phyloP scores from a whole-genome alignment of 2,113 vertebrate species.

The Pantherophis guttatus region DNA sequence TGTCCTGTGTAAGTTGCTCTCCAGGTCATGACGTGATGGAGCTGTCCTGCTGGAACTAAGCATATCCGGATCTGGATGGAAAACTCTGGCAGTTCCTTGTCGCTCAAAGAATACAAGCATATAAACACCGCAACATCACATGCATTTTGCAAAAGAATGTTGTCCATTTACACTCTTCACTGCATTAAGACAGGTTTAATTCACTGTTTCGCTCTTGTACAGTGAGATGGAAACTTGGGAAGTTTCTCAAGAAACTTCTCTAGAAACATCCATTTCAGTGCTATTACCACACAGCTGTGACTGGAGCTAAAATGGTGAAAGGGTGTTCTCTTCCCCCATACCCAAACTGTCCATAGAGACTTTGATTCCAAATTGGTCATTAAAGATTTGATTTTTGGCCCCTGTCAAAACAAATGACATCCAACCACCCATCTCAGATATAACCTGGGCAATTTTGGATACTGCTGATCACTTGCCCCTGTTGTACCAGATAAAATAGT shows the following conservation, averaged over 20 bases:
- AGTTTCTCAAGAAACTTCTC: not conserved
- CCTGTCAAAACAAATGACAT: not conserved
- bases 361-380: not conserved
- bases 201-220: not conserved
- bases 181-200: not conserved
- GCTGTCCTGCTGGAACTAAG: not conserved
- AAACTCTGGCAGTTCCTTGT: not conserved
- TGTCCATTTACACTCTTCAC: not conserved
- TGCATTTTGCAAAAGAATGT: not conserved
- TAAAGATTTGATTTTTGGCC: not conserved
- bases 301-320: not conserved
- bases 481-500: not conserved
- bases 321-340: not conserved
- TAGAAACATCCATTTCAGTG: not conserved
- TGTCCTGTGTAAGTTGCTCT: not conserved
- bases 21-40: not conserved
- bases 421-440: not conserved
- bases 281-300: not conserved
- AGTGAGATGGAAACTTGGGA: not conserved
- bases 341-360: not conserved
- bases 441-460: not conserved
- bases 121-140: not conserved
- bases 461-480: not conserved
- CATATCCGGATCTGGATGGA: not conserved
- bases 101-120: not conserved